Conservation (phyloP, 92 coral and sea anemone species). For the Isaurus tuberculatus region DNA sequence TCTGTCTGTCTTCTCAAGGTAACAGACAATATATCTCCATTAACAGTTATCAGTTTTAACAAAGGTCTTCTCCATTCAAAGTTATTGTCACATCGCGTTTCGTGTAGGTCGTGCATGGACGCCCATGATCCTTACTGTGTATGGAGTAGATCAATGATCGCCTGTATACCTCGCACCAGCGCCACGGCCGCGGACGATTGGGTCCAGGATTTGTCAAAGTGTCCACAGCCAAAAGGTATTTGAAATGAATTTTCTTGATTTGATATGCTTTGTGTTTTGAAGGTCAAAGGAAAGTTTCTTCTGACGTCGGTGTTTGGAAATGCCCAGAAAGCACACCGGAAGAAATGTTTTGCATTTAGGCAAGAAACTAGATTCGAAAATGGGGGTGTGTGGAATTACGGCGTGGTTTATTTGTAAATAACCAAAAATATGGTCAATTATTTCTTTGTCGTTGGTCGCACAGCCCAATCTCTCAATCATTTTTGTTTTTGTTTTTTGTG, state of each 20-base stretch:
- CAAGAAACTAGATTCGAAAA: no score
- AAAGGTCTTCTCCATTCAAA: not conserved
- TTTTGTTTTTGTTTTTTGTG: no score
- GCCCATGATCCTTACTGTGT: slow-evolving; percentile 93
- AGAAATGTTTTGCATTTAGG: no score
- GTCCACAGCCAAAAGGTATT: slow-evolving; percentile 63
- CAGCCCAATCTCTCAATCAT: no score
- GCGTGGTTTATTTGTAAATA: no score
- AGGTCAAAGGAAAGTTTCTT: no score
- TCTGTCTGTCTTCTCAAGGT: not conserved
- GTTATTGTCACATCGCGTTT: not conserved
- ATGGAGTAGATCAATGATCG: slow-evolving; percentile 65
- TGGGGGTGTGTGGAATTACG: no score
- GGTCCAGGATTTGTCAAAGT: slow-evolving; percentile 51
- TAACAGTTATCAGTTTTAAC: no score
- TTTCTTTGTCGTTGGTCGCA: no score
- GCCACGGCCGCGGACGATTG: slow-evolving; percentile 12
- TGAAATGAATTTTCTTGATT: not conserved
- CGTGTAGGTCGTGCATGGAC: slow-evolving; percentile 66
- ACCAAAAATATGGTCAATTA: no score
- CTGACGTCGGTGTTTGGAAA: no score
- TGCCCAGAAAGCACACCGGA: no score
- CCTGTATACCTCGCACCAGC: slow-evolving; percentile 47
- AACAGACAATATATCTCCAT: not conserved
- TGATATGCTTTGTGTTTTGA: not conserved